These are phyloP conservation scores for Alaudala cheleensis DNA, from an alignment of 2,113 vertebrate genomes.

Conservation along the genomic window DNA sequence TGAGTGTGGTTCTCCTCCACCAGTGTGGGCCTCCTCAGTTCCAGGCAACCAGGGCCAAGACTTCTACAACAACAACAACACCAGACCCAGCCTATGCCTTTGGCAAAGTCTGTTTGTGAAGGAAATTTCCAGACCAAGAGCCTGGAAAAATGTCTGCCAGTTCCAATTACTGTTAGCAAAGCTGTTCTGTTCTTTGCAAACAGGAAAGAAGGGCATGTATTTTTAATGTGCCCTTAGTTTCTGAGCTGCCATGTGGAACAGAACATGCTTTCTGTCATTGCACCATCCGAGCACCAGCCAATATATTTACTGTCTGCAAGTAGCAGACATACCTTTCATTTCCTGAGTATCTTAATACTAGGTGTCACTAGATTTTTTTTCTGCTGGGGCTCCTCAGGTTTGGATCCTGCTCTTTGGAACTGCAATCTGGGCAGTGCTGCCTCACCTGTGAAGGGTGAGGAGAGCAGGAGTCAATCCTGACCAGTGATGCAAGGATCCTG, in stretches of 20 bases:
- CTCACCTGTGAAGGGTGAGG: not conserved
- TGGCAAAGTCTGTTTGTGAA: not conserved
- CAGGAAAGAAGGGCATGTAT: not conserved
- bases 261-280: not conserved
- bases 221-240: not conserved
- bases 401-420: not conserved
- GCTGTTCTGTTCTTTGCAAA: not conserved
- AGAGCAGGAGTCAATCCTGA: not conserved
- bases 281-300: not conserved
- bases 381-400: not conserved
- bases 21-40: accelerated
- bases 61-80: accelerated
- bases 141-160: not conserved
- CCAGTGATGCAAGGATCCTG: accelerated
- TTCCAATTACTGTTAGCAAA: not conserved
- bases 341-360: not conserved
- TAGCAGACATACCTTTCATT: not conserved
- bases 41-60: accelerated
- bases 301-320: not conserved
- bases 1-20: not conserved
- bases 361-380: not conserved
- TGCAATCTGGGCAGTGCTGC: accelerated
- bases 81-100: not conserved
- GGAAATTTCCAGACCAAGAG: not conserved
- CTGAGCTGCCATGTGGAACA: not conserved